phyloP scores from a whole-genome alignment of 2,797 vertebrate genomes.

The Periophthalmus magnuspinnatus region DNA sequence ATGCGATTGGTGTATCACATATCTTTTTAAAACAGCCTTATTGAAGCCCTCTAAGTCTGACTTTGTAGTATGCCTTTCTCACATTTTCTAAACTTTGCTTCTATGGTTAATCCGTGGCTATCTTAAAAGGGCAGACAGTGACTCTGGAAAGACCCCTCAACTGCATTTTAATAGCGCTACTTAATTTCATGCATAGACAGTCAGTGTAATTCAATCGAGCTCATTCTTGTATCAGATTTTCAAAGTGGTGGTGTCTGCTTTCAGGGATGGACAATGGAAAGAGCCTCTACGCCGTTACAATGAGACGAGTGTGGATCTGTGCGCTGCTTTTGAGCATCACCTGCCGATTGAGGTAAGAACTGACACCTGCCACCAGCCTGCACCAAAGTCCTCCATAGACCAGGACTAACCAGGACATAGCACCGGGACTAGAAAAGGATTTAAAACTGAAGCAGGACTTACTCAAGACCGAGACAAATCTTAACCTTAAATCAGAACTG shows the following conservation, averaged over 20 bases:
- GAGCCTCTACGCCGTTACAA: slow-evolving; percentile 82
- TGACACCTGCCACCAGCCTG: slow-evolving; percentile 18
- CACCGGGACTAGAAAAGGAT: not conserved
- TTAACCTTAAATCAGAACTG: not conserved
- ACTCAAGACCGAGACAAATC: not conserved
- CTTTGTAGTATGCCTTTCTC: not conserved
- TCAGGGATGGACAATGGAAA: slow-evolving; percentile 95
- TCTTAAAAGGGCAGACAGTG: not conserved
- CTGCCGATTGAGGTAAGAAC: slow-evolving; percentile 86
- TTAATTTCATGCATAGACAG: slow-evolving; percentile 1
- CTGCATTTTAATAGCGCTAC: not conserved
- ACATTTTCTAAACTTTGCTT: not conserved
- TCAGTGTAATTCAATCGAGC: not conserved
- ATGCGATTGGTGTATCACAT: no score
- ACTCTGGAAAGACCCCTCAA: not conserved
- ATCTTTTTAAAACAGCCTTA: no score
- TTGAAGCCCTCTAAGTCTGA: not conserved
- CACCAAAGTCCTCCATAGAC: not conserved
- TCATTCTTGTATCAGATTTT: slow-evolving; percentile 4
- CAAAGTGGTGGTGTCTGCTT: slow-evolving; percentile 38
- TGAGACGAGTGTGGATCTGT: slow-evolving; percentile 85
- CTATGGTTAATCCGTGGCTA: not conserved
- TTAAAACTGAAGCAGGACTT: not conserved
- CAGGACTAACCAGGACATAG: not conserved
- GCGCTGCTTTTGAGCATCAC: slow-evolving; percentile 85